phyloP scores from a whole-genome alignment of 92 coral and sea anemone species.

The Hydrozoanthus gracilis region DNA sequence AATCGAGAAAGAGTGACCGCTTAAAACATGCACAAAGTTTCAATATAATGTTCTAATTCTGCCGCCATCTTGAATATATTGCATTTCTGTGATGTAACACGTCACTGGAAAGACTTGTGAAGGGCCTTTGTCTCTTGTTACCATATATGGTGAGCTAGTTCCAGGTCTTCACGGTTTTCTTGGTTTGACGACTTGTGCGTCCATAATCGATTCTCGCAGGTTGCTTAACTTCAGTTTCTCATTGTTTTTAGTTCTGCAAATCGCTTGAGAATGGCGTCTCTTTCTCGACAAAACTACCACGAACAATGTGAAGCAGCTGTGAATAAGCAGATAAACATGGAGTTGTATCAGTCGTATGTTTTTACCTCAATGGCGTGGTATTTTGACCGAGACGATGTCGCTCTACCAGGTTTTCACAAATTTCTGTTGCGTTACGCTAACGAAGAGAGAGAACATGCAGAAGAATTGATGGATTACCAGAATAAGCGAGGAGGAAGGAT shows the following conservation, averaged over 20 bases:
- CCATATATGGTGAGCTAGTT: slow-evolving; percentile 25
- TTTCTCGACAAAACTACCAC: slow-evolving; percentile 94
- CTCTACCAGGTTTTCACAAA: slow-evolving; percentile 86
- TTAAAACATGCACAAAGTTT: slow-evolving; percentile 28
- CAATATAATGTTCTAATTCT: not conserved
- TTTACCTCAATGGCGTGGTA: slow-evolving; percentile 93
- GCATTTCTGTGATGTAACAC: slow-evolving; percentile 3
- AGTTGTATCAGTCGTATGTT: slow-evolving; percentile 92
- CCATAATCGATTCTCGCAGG: not conserved
- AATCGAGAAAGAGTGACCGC: slow-evolving; percentile 19
- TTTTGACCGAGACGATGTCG: slow-evolving; percentile 98
- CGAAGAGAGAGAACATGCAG: slow-evolving; percentile 96
- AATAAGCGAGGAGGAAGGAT: slow-evolving; percentile 97
- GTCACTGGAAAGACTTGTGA: slow-evolving; percentile 25
- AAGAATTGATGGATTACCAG: slow-evolving; percentile 90
- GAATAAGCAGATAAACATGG: slow-evolving; percentile 99
- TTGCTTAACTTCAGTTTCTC: not conserved
- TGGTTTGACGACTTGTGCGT: not conserved
- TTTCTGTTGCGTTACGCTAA: slow-evolving; percentile 83
- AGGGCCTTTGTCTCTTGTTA: not conserved
- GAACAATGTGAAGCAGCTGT: slow-evolving; percentile 94
- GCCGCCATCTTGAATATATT: slow-evolving; percentile 45
- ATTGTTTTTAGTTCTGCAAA: not conserved
- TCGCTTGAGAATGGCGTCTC: slow-evolving; percentile 48
- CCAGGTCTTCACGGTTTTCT: slow-evolving; percentile 19